A percentile compares a stretch with the other conserved stretches of the same genome.
These are phyloP conservation scores for Bucco capensis DNA, from an alignment of 2,113 vertebrate genomes.

Conservation along the genomic window DNA sequence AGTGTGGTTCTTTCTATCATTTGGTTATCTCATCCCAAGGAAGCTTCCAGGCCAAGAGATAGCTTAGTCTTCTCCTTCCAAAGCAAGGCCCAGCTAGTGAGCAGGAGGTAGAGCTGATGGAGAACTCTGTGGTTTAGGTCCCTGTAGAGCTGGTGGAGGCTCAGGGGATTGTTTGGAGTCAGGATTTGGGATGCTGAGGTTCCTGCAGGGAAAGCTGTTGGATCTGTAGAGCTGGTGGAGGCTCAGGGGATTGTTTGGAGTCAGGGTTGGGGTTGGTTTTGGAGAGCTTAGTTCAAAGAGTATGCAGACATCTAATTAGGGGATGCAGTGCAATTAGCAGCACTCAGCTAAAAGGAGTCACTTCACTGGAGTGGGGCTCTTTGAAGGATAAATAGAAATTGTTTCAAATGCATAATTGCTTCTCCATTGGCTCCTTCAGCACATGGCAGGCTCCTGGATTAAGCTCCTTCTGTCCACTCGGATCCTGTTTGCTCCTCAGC, in stretches of 20 bases:
- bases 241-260: not conserved
- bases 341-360: slow-evolving; percentile 60
- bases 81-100: not conserved
- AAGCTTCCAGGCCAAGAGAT: too few relatives aligned
- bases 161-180: not conserved
- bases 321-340: slow-evolving; percentile 60
- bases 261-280: not conserved
- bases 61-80: not conserved
- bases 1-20: not conserved
- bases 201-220: not conserved
- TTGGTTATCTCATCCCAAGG: not conserved
- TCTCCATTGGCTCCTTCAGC: slow-evolving; percentile 65
- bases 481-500: slow-evolving; percentile 42
- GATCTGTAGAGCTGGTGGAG: too few relatives aligned
- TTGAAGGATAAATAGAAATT: slow-evolving; percentile 70
- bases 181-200: not conserved
- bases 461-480: slow-evolving; percentile 59
- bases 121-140: too few relatives aligned
- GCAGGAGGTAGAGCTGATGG: not conserved
- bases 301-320: slow-evolving; percentile 63
- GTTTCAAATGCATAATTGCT: slow-evolving; percentile 68
- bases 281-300: slow-evolving; percentile 48
- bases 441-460: slow-evolving; percentile 52
- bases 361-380: slow-evolving; percentile 57
- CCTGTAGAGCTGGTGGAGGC: not conserved